Conservation (phyloP, 2,797 vertebrate genomes). For the Dromococcyx pavoninus region DNA sequence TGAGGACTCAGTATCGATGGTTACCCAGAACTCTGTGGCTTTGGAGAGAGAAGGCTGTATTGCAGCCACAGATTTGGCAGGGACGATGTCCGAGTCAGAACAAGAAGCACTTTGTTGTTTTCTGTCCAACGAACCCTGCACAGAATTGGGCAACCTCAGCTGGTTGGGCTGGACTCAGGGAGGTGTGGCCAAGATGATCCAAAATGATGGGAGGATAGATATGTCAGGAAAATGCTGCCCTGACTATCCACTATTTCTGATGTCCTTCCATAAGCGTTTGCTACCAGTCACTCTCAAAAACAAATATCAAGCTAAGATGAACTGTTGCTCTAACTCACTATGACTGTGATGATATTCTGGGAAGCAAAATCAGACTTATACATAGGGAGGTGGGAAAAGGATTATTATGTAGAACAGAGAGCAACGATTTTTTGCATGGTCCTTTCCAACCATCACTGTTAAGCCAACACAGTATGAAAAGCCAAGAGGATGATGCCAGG, state of each 20-base stretch:
- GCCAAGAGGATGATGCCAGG: background rate
- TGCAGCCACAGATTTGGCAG: background rate
- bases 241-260: background rate
- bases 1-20: background rate
- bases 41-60: background rate
- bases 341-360: background rate
- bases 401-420: background rate
- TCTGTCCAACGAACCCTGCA: background rate
- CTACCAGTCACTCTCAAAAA: background rate
- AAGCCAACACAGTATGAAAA: background rate
- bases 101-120: background rate
- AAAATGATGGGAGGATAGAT: background rate
- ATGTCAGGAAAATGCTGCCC: background rate
- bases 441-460: background rate
- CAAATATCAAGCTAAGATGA: background rate
- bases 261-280: background rate
- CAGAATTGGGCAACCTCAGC: background rate
- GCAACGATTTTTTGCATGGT: background rate
- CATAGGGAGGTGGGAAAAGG: background rate
- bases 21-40: slow-evolving; percentile 18
- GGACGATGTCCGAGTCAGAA: background rate
- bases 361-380: background rate
- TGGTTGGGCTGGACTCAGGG: background rate
- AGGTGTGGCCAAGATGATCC: background rate
- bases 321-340: background rate